Percentiles rank a stretch among this genome's conserved stretches.
Evolutionary conservation across 1,140 invertebrate genomes (phyloP).

Genomic region (Scaptomyza montana): DNA sequence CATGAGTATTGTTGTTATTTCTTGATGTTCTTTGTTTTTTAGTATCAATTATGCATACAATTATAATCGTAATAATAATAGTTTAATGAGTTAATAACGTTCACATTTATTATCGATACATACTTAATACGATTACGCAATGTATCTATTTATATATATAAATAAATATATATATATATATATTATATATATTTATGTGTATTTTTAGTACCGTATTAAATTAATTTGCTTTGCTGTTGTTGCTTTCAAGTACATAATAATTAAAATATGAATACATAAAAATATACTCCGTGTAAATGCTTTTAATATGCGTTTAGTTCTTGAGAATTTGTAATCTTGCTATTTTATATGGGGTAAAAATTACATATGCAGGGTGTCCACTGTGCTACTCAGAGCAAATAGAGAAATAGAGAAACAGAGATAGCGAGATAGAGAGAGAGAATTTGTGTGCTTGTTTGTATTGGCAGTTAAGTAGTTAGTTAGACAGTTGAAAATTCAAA

Average conservation of each 20-base stretch:
- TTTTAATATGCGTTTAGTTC: conserved; percentile 49
- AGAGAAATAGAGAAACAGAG: too few species aligned
- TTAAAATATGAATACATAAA: conserved; percentile 57
- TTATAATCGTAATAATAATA: conserved; percentile 59
- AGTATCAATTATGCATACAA: conserved; percentile 42
- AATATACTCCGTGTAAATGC: conserved; percentile 69
- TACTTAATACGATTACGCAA: conserved; percentile 19
- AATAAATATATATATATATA: conserved; percentile 26
- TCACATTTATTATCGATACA: conserved; percentile 47
- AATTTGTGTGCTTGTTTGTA: not conserved
- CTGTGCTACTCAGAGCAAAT: conserved; percentile 15
- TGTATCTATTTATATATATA: conserved; percentile 19
- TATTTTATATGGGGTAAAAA: conserved; percentile 13
- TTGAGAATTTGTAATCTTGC: conserved; percentile 38
- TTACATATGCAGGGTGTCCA: conserved; percentile 56
- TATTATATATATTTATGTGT: conserved; percentile 36
- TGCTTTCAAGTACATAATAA: conserved; percentile 18
- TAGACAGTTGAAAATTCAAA: conserved; percentile 23
- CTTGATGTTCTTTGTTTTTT: conserved; percentile 39
- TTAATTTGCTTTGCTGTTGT: conserved; percentile 11
- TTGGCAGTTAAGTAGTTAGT: conserved; percentile 38
- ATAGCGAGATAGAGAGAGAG: not conserved
- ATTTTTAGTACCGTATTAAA: not conserved
- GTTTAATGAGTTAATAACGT: conserved; percentile 57
- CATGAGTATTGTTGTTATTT: conserved; percentile 70